These are phyloP conservation scores for Drosophila suzukii DNA, from an alignment of 1,140 invertebrate species.

Conservation along the genomic window DNA sequence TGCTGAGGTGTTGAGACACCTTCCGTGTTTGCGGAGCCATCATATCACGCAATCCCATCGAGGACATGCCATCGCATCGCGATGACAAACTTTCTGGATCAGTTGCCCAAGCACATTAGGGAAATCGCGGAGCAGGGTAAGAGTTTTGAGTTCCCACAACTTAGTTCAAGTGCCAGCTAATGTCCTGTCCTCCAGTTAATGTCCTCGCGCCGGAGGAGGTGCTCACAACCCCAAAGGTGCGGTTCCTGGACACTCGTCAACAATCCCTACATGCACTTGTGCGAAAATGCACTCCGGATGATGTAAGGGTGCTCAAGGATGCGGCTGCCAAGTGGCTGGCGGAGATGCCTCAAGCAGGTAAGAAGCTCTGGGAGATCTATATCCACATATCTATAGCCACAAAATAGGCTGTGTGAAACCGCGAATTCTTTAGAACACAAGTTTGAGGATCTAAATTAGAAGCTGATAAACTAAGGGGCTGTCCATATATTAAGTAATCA, in stretches of 20 bases:
- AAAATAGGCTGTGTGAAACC: not conserved
- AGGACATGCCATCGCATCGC: conserved; percentile 39
- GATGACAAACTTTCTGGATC: conserved; percentile 70
- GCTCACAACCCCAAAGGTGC: conserved; percentile 53
- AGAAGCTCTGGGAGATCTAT: not conserved
- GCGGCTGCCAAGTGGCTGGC: conserved; percentile 75
- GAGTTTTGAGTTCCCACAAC: not conserved
- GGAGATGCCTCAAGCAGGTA: conserved; percentile 53
- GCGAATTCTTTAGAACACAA: too few species aligned
- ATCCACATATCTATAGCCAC: not conserved
- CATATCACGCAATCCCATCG: conserved; percentile 56
- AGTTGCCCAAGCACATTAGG: conserved; percentile 57
- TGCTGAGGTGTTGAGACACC: conserved; percentile 71
- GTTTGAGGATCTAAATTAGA: too few species aligned
- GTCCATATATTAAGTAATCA: too few species aligned
- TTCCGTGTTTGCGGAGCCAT: conserved; percentile 30
- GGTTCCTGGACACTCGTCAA: conserved; percentile 58
- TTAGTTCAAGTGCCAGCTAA: conserved; percentile 36
- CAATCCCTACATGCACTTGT: conserved; percentile 44
- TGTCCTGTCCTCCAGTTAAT: conserved; percentile 47
- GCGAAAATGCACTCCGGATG: conserved; percentile 61
- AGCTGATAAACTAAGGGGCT: too few species aligned
- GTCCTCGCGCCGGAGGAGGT: conserved; percentile 61
- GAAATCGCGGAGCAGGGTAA: conserved; percentile 60
- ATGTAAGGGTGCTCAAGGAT: conserved; percentile 72